Evolutionary conservation across 2,113 vertebrate species (phyloP).

Genomic region (Tauraco erythrolophus): DNA sequence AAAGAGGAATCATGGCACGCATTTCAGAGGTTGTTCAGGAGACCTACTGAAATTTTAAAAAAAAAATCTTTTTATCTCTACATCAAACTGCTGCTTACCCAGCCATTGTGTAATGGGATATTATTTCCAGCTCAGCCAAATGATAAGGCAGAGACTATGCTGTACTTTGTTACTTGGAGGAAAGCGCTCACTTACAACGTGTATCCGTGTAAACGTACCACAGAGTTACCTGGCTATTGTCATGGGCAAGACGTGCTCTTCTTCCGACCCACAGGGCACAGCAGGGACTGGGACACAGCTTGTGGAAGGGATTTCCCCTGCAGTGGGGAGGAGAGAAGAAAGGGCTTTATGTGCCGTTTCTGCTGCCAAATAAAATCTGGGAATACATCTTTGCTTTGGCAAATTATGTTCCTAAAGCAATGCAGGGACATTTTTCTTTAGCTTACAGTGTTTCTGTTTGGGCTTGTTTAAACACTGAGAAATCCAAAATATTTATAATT

Average conservation of each 20-base stretch:
- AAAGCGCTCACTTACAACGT: background rate
- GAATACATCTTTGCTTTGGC: background rate
- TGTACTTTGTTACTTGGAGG: background rate
- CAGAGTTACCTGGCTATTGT: accelerated
- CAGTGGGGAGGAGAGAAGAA: background rate
- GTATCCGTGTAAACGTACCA: background rate
- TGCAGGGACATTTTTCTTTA: background rate
- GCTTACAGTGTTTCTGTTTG: background rate
- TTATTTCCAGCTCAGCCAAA: background rate
- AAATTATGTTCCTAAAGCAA: background rate
- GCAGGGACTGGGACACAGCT: background rate
- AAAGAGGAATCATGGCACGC: background rate
- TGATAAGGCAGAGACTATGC: background rate
- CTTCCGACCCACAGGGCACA: accelerated
- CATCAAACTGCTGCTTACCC: background rate
- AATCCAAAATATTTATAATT: background rate
- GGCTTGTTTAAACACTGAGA: background rate
- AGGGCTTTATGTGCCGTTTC: background rate
- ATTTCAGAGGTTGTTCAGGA: background rate
- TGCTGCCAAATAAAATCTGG: background rate
- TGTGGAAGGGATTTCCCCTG: background rate
- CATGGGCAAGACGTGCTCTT: accelerated
- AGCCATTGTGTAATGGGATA: background rate
- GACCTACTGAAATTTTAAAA: background rate
- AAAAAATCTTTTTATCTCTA: background rate